phyloP scores from a whole-genome alignment of 2,113 vertebrate genomes.

The Dasyprocta punctata region DNA sequence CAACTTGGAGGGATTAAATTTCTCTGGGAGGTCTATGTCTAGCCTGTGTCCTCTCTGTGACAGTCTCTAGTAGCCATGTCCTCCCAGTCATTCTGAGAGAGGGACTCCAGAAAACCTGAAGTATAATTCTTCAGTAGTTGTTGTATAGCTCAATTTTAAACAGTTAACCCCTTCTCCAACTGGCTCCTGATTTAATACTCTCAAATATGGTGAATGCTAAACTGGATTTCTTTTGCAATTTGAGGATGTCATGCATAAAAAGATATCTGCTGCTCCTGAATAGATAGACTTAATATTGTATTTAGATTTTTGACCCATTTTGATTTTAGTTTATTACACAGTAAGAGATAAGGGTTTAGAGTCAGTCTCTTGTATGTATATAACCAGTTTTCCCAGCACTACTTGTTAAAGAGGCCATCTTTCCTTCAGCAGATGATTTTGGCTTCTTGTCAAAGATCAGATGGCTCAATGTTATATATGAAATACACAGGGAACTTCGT shows the following conservation, averaged over 20 bases:
- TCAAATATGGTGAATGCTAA: not conserved
- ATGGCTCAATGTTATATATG: not conserved
- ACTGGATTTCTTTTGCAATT: not conserved
- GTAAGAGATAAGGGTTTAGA: not conserved
- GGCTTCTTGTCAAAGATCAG: not conserved
- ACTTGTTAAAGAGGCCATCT: not conserved
- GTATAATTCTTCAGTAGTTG: not conserved
- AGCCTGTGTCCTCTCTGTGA: not conserved
- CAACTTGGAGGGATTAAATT: not conserved
- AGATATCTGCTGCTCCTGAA: not conserved
- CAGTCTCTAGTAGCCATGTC: not conserved
- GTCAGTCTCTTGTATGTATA: not conserved
- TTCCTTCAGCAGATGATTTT: not conserved
- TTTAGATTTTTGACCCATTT: not conserved
- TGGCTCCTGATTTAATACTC: not conserved
- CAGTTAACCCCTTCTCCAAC: not conserved
- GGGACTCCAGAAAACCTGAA: not conserved
- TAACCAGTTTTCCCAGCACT: not conserved
- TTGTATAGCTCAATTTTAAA: not conserved
- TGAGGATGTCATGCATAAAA: not conserved
- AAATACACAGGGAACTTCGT: not conserved
- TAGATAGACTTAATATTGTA: not conserved
- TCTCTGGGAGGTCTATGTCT: not conserved
- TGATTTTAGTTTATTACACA: not conserved
- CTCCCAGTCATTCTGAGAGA: not conserved